These are phyloP conservation scores for Takifugu rubripes DNA, from an alignment of 2,797 vertebrate species.

Conservation along the genomic window DNA sequence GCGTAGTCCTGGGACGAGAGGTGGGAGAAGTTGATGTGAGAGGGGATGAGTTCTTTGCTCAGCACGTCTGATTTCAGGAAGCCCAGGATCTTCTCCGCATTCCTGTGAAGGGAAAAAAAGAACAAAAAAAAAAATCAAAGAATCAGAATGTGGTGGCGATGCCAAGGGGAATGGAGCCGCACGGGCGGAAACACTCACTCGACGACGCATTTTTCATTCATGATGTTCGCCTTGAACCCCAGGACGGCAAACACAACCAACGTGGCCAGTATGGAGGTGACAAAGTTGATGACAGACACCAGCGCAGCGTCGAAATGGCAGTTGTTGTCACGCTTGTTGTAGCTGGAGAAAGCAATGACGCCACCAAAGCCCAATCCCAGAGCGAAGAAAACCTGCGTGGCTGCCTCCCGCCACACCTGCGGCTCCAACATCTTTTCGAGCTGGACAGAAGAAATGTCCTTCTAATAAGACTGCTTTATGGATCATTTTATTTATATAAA, in stretches of 20 bases:
- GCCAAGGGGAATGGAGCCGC: background rate
- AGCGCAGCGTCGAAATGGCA: conserved; percentile 94
- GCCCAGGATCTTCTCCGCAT: conserved; percentile 92
- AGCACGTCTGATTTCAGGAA: conserved; percentile 85
- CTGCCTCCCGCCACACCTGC: conserved; percentile 96
- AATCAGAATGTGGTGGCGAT: background rate
- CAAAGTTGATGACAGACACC: conserved; percentile 94
- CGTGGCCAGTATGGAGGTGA: conserved; percentile 94
- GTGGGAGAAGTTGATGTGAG: conserved; percentile 95
- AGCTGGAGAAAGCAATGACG: conserved; percentile 97
- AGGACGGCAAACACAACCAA: conserved; percentile 96
- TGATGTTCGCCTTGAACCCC: conserved; percentile 96
- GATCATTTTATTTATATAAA: too few relatives aligned
- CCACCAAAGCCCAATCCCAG: conserved; percentile 94
- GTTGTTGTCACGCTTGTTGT: conserved; percentile 99
- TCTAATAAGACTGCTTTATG: background rate
- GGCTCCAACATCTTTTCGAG: conserved; percentile 97
- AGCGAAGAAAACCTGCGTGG: conserved; percentile 96
- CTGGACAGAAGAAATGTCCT: conserved; percentile 54
- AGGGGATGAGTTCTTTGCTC: conserved; percentile 91
- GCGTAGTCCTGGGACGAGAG: conserved; percentile 86
- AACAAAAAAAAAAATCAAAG: background rate
- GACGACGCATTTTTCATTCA: conserved; percentile 97
- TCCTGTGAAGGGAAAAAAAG: conserved; percentile 67
- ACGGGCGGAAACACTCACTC: conserved; percentile 81